phyloP scores from a whole-genome alignment of 1,140 invertebrate species.

The Ceratina australensis region DNA sequence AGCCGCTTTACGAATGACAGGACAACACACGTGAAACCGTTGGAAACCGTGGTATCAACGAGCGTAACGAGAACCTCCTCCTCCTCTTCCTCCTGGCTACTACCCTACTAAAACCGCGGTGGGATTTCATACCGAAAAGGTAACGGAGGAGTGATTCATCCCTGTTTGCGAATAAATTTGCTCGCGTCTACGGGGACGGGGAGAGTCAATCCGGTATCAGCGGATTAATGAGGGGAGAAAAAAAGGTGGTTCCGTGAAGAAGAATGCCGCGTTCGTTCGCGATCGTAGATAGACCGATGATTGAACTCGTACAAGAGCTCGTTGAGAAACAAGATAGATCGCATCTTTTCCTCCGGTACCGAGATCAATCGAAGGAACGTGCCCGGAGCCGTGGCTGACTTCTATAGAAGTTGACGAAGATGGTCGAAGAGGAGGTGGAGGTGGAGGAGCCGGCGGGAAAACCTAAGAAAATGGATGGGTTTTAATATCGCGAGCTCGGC shows the following conservation, averaged over 20 bases:
- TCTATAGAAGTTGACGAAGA: constrained; percentile 14
- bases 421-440: constrained; percentile 17
- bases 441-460: constrained; percentile 56
- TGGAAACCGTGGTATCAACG: constrained; percentile 50
- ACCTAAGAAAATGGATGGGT: constrained; percentile 71
- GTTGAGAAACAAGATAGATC: constrained; percentile 30
- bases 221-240: background rate
- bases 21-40: constrained; percentile 57
- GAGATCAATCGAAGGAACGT: constrained; percentile 36
- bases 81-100: no score
- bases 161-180: constrained; percentile 39
- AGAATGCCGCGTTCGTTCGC: background rate
- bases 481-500: constrained; percentile 71
- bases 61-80: constrained; percentile 50
- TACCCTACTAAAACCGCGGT: constrained; percentile 31
- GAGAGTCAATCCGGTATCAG: constrained; percentile 3
- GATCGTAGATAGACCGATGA: constrained; percentile 6
- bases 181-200: background rate
- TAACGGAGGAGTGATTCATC: constrained; percentile 8
- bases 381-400: background rate
- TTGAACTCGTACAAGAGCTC: constrained; percentile 3
- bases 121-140: constrained; percentile 46
- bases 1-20: constrained; percentile 67
- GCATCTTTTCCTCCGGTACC: background rate
- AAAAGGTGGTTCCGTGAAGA: background rate